Percentiles rank a stretch among this genome's conserved stretches.
Conservation (phyloP, 2,113 vertebrate species). For the Odocoileus virginianus region DNA sequence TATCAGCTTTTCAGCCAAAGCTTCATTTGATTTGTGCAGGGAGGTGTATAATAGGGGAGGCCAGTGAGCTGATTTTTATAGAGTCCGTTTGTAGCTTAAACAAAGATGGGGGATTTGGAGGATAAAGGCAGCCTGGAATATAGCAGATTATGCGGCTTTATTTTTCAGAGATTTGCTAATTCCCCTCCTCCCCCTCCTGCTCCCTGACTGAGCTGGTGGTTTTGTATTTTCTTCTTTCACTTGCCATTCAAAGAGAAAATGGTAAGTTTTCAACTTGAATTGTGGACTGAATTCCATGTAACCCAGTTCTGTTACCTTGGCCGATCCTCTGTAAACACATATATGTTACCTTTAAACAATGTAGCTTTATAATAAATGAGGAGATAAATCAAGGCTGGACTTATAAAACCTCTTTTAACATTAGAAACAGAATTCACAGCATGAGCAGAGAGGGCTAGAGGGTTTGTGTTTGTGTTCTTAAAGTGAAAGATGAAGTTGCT, state of each 20-base stretch:
- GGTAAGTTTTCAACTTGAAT: conserved; percentile 61
- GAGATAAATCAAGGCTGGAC: conserved; percentile 31
- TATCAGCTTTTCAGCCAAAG: conserved; percentile 79
- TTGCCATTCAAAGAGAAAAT: conserved; percentile 67
- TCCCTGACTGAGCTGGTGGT: not conserved
- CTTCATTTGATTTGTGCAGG: conserved; percentile 84
- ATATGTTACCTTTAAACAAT: not conserved
- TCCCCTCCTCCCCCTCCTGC: conserved; percentile 43
- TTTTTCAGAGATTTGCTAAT: conserved; percentile 79
- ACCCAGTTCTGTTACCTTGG: not conserved
- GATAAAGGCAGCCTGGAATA: conserved; percentile 83
- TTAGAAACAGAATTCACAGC: conserved; percentile 7
- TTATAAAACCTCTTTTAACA: conserved; percentile 30
- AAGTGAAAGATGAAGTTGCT: conserved; percentile 41
- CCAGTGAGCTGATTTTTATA: conserved; percentile 80
- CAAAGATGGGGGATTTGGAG: conserved; percentile 84
- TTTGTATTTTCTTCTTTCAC: not conserved
- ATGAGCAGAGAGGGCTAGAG: not conserved
- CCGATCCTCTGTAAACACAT: conserved; percentile 17
- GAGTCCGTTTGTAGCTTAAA: conserved; percentile 83
- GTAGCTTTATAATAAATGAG: conserved; percentile 14
- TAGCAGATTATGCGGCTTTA: conserved; percentile 82
- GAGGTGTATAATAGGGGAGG: conserved; percentile 80
- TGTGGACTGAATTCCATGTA: conserved; percentile 54
- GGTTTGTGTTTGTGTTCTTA: conserved; percentile 44